Evolutionary conservation across 1,140 invertebrate species (phyloP).

Genomic region (Cotesia vestalis): DNA sequence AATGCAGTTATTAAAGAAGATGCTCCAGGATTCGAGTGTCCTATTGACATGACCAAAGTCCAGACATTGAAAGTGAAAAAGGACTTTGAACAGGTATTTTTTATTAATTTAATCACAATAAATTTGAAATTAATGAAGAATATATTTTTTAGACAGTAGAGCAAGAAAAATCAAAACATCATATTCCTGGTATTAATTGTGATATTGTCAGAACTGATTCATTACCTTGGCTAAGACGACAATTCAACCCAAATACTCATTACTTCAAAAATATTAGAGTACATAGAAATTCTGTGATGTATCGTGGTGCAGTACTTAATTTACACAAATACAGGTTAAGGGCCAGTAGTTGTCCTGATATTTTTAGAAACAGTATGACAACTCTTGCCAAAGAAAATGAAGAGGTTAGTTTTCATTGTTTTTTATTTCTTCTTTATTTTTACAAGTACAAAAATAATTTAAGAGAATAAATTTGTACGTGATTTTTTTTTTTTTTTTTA

Average conservation of each 20-base stretch:
- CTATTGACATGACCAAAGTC: neutral
- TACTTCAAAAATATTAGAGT: slow-evolving; percentile 80
- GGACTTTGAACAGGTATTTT: neutral
- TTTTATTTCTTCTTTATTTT: neutral
- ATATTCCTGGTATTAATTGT: slow-evolving; percentile 39
- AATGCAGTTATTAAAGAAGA: slow-evolving; percentile 39
- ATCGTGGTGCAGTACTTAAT: slow-evolving; percentile 83
- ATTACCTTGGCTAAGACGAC: slow-evolving; percentile 69
- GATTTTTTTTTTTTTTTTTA: too few species aligned
- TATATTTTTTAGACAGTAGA: slow-evolving; percentile 41
- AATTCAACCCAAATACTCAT: slow-evolving; percentile 71
- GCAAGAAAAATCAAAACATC: slow-evolving; percentile 45
- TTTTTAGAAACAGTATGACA: slow-evolving; percentile 89
- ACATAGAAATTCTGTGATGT: slow-evolving; percentile 82
- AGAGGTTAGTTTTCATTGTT: slow-evolving; percentile 64
- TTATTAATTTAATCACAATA: slow-evolving; percentile 17
- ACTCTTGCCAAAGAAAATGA: slow-evolving; percentile 81
- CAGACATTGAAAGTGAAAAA: slow-evolving; percentile 2
- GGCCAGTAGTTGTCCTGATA: slow-evolving; percentile 89
- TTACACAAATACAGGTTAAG: slow-evolving; percentile 81
- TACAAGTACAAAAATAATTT: slow-evolving; percentile 55
- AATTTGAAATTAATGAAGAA: neutral
- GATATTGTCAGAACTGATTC: slow-evolving; percentile 54
- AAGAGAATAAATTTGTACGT: slow-evolving; percentile 45
- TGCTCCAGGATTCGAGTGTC: slow-evolving; percentile 43